Evolutionary conservation across 37 sponge, comb jelly and placozoan species (phyloP).

Genomic region (Corticium candelabrum): DNA sequence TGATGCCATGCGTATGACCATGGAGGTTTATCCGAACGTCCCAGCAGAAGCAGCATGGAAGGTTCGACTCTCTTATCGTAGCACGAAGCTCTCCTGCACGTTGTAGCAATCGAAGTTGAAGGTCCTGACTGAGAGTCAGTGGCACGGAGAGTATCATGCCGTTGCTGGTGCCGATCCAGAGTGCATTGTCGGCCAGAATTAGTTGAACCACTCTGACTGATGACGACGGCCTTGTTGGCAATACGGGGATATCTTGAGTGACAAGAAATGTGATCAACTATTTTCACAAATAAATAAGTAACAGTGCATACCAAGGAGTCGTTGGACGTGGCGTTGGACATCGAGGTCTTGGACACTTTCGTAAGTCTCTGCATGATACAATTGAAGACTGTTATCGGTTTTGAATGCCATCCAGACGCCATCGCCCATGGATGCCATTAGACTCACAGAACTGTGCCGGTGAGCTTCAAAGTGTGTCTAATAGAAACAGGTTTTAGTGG

Average conservation of each 20-base stretch:
- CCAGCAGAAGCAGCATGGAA: neutral
- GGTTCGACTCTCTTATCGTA: neutral
- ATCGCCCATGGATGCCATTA: neutral
- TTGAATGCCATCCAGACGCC: neutral
- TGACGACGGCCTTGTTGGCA: neutral
- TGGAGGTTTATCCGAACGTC: neutral
- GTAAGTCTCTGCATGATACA: neutral
- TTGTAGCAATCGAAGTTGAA: neutral
- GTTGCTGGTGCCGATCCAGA: neutral
- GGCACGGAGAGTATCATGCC: conserved; percentile 1
- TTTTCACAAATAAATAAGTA: no score
- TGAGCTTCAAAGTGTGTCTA: no score
- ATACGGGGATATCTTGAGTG: neutral
- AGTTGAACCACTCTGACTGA: neutral
- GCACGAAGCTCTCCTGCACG: neutral
- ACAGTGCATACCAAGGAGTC: neutral
- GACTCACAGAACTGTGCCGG: no score
- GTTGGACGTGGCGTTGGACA: neutral
- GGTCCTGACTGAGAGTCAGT: neutral
- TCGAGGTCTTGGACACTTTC: neutral
- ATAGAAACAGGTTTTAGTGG: no score
- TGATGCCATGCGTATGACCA: neutral
- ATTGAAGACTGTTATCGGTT: neutral
- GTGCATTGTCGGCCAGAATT: neutral
- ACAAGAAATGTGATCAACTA: no score